phyloP scores from a whole-genome alignment of 2,797 vertebrate genomes.

The Hyperoplus lanceolatus region DNA sequence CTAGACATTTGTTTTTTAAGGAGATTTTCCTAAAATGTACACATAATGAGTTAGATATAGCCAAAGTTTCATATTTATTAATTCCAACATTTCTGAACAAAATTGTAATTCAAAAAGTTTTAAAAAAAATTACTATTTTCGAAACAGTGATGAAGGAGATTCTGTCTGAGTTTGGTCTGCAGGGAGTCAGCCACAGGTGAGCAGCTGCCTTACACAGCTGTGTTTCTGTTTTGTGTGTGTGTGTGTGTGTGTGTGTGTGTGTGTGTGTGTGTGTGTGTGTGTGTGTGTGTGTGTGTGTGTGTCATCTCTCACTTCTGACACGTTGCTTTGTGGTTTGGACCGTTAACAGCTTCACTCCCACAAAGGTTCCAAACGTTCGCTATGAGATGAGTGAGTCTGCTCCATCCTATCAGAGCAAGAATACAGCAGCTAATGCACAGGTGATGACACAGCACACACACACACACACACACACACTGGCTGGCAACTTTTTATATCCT shows the following conservation, averaged over 20 bases:
- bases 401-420: constrained; percentile 21
- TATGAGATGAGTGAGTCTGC: constrained; percentile 79
- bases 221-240: constrained; percentile 28
- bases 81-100: too few species aligned
- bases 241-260: constrained; percentile 28
- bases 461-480: not conserved
- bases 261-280: constrained; percentile 4
- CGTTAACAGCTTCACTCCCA: constrained; percentile 80
- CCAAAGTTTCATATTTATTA: too few species aligned
- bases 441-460: constrained; percentile 36
- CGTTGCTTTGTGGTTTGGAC: constrained; percentile 43
- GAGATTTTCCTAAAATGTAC: too few species aligned
- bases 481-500: not conserved
- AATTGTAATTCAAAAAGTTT: too few species aligned
- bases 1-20: too few species aligned
- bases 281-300: constrained; percentile 21
- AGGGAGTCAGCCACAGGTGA: constrained; percentile 85
- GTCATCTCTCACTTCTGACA: constrained; percentile 35
- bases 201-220: constrained; percentile 25
- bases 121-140: not conserved
- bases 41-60: too few species aligned
- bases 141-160: constrained; percentile 86
- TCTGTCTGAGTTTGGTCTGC: constrained; percentile 85
- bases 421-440: constrained; percentile 22
- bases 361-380: constrained; percentile 85